These are phyloP conservation scores for Polymixis lichenea DNA, from an alignment of 2,888 invertebrate species.

Conservation along the genomic window DNA sequence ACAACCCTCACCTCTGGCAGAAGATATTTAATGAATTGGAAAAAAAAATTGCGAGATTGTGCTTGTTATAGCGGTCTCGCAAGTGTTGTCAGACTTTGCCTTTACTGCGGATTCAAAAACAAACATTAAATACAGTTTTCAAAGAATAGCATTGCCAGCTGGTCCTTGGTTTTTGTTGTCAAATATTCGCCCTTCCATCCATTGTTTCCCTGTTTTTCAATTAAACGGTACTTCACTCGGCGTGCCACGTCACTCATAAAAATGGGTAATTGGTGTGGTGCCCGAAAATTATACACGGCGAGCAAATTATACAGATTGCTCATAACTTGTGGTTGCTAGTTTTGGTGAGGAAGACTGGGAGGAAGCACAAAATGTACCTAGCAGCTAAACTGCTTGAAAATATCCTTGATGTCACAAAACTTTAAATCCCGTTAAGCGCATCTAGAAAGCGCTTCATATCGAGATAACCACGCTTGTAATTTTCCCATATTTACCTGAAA, in stretches of 20 bases:
- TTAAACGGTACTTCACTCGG: slow-evolving; percentile 51
- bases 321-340: slow-evolving; percentile 16
- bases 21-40: too few species aligned
- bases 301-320: slow-evolving; percentile 28
- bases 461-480: slow-evolving; percentile 20
- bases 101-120: neutral
- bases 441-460: slow-evolving; percentile 14
- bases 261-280: slow-evolving; percentile 32
- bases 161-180: slow-evolving; percentile 32
- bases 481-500: slow-evolving; percentile 44
- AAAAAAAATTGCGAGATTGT: neutral
- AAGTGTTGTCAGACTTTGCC: neutral
- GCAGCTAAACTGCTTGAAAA: neutral
- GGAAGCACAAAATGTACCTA: neutral
- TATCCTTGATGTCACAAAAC: neutral
- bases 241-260: slow-evolving; percentile 32
- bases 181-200: slow-evolving; percentile 33
- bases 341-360: neutral
- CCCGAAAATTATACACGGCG: slow-evolving; percentile 32
- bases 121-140: slow-evolving; percentile 1
- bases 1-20: too few species aligned
- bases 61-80: neutral
- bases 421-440: slow-evolving; percentile 1
- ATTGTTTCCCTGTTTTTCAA: slow-evolving; percentile 53
- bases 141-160: neutral